Evolutionary conservation across 2,113 vertebrate species (phyloP), one percentile per base, ranked within the genome.

Genomic region (Ranitomeya variabilis): DNA sequence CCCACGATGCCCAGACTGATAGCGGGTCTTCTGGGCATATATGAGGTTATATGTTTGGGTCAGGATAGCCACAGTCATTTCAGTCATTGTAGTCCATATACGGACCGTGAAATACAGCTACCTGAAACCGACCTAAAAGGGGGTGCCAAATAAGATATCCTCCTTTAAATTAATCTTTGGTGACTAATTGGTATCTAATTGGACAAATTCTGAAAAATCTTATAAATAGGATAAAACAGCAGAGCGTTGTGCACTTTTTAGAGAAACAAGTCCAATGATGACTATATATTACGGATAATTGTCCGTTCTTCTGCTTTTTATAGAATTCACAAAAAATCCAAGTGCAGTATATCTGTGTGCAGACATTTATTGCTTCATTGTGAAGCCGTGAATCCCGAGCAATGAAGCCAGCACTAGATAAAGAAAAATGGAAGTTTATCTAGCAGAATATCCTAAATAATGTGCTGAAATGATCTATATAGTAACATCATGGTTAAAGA

Each of bases 241-340:
- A 71, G 9, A 60, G 31, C 14, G 66, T 69, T 23, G 12, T 19
- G 66, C n/a, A 15, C n/a, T 71, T 71, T n/a, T 26, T 26, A 71
- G 67, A 71, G 37, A 73, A 73, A 73, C 37, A 23, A 73, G 31
- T 73, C 26, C 37, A 14, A 73, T 73, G 69, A 73, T 73, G 26
- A 73, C 26, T 37, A 73, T 31, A 73, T 73, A 73, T 73, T 73
- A 73, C 14, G 6, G 69, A 37, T 73, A 73, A 73, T 73, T 16
- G 69, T 26, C 69, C 15, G 69, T 73, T 73, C 66, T 73, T 37
- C 13, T 73, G 69, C 69, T 73, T 13, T 73, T 73, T 73, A 73
- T 73, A 31, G 69, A 73, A 73, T 73, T 13, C 14, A 73, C 69
- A 73, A 73, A 31, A 73, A 26, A 71, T 2, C 14, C 23, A 73